phyloP scores from a whole-genome alignment of 2,888 invertebrate genomes.

The Pseudococcus jackbeardsleyi region DNA sequence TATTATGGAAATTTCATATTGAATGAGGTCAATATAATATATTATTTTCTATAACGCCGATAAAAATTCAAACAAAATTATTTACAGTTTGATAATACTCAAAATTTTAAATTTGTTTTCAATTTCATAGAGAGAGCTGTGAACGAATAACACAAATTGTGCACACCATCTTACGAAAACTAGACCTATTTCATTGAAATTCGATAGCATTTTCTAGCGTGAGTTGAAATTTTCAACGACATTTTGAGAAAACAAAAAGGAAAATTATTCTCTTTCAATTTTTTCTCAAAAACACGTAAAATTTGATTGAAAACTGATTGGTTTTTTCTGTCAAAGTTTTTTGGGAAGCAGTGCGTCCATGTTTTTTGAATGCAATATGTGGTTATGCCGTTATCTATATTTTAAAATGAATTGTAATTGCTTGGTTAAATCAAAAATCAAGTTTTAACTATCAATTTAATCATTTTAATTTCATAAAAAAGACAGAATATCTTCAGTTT shows the following conservation, averaged over 20 bases:
- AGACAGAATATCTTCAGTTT: no score
- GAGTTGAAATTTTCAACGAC: background rate
- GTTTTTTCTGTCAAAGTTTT: background rate
- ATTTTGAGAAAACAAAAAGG: background rate
- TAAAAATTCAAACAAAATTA: conserved; percentile 49
- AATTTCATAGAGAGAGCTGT: conserved; percentile 55
- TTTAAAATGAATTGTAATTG: no score
- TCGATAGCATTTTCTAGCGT: background rate
- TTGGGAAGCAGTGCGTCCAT: background rate
- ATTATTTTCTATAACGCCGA: conserved; percentile 34
- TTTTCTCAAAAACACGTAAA: conserved; percentile 13
- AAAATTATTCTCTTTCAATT: background rate
- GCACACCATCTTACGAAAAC: background rate
- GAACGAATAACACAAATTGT: conserved; percentile 50
- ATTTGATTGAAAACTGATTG: conserved; percentile 2
- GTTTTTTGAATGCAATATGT: background rate
- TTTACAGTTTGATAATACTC: conserved; percentile 52
- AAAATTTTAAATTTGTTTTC: conserved; percentile 51
- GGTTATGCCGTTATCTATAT: background rate
- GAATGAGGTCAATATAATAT: background rate
- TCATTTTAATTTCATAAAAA: no score
- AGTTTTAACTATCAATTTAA: no score
- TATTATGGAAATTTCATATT: background rate
- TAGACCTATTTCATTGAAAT: background rate
- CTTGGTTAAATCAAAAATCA: no score